A percentile compares a stretch with the other conserved stretches of the same genome.
phyloP scores from a whole-genome alignment of 2,888 invertebrate species.

The Leucoma salicis region DNA sequence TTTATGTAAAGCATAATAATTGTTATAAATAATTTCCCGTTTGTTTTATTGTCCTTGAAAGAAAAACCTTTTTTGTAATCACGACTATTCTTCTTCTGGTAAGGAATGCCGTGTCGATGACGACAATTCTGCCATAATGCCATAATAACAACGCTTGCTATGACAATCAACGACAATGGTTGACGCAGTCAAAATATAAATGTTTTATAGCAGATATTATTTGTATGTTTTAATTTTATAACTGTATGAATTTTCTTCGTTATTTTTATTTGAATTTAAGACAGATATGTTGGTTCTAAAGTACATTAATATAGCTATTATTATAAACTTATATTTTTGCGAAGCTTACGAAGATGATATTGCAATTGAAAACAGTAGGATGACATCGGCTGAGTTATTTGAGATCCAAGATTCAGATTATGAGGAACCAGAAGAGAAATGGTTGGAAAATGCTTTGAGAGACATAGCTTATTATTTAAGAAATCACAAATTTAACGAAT shows the following conservation, averaged over 20 bases:
- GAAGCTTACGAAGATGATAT: neutral
- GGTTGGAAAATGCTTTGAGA: constrained; percentile 71
- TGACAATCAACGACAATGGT: neutral
- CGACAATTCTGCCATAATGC: too few species aligned
- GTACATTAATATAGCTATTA: neutral
- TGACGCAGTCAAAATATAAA: neutral
- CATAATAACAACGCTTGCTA: too few species aligned
- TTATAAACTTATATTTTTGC: neutral
- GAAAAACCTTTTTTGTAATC: too few species aligned
- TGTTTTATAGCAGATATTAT: neutral
- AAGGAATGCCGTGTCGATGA: too few species aligned
- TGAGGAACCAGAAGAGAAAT: constrained; percentile 45
- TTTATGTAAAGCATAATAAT: too few species aligned
- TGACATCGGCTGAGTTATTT: neutral
- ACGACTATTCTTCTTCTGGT: too few species aligned
- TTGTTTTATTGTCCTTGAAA: too few species aligned
- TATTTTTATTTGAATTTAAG: neutral
- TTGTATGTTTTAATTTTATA: neutral
- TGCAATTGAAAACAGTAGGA: neutral
- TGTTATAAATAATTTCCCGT: too few species aligned
- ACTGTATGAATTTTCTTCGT: neutral
- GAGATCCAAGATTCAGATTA: constrained; percentile 19
- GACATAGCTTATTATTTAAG: constrained; percentile 84
- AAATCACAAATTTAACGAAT: constrained; percentile 84
- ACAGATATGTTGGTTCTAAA: neutral